Base-by-base conservation (phyloP, 2,113 vertebrate species). In the Pygoscelis antarcticus region DNA sequence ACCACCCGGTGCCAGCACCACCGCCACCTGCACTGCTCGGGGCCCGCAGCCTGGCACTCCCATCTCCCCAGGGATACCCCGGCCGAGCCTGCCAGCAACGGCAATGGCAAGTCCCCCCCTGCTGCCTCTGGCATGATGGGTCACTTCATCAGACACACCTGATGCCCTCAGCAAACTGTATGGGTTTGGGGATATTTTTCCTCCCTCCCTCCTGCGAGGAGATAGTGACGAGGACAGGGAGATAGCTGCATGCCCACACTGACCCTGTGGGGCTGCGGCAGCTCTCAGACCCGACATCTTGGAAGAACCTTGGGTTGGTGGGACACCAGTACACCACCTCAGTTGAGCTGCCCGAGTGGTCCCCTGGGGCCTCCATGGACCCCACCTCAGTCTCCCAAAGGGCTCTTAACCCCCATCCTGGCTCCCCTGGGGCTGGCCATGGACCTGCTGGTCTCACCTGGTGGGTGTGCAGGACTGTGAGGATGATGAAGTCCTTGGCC, bases 401-500 rank as follows among this genome's bases (percentile, higher is more conserved):
- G 52, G 61, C 10, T 87, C 47, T 75, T 23, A 55, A 60, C 2
- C 13, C 64, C 74, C 3, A 3, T 66, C 14, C 51, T 62, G 55
- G 51, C 34, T 68, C 30, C 68, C 52, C 25, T 0, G 10, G 36
- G 44, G 57, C 38, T 40, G 80, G n/a, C 40, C 30, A 15, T 13
- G 14, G 86, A 87, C 68, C 64, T 1, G 4, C 51, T 1, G 17
- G 18, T 89, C 98, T 98, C 98, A 99, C 99, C 99, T 99, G 99
- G 97, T 99, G 99, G 93, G 99, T 98, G 97, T 99, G 99, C 96
- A 99, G 98, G 98, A 99, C 99, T 71, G 99, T 99, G 98, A 99
- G 98, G 98, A 99, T 96, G 97, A 99, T 98, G 91, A 98, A 99
- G 94, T 99, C 99, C 98, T 99, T 99, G 98, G 99, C 98, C 94